These are phyloP conservation scores for Lochmaea crataegi DNA, from an alignment of 2,888 invertebrate genomes.

Conservation along the genomic window DNA sequence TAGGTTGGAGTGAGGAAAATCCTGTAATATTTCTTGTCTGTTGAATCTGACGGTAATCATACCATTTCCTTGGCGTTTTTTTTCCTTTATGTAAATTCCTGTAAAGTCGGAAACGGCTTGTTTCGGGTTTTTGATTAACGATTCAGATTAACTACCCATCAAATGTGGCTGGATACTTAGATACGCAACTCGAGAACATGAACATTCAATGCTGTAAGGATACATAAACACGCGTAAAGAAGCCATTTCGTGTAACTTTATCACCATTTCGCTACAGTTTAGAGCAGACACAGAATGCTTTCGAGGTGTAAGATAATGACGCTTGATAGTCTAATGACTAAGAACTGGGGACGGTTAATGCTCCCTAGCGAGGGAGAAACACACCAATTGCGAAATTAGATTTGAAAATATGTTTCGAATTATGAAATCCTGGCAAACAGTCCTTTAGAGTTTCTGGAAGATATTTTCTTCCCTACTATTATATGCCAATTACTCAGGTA, in stretches of 20 bases:
- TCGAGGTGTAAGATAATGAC: conserved; percentile 65
- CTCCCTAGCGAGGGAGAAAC: conserved; percentile 47
- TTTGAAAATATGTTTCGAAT: conserved; percentile 56
- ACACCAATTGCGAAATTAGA: conserved; percentile 56
- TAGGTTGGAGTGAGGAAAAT: too few species aligned
- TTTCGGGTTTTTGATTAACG: conserved; percentile 55
- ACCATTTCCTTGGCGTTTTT: background rate
- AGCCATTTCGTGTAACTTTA: conserved; percentile 65
- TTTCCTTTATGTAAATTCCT: conserved; percentile 17
- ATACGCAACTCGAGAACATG: conserved; percentile 59
- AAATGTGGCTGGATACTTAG: conserved; percentile 57
- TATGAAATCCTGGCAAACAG: conserved; percentile 47
- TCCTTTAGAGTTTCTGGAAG: conserved; percentile 28
- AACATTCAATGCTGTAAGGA: conserved; percentile 62
- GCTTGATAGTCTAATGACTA: conserved; percentile 62
- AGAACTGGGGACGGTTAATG: conserved; percentile 43
- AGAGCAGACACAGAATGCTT: conserved; percentile 59
- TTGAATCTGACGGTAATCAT: background rate
- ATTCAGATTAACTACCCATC: conserved; percentile 56
- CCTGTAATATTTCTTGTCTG: background rate
- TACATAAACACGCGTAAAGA: conserved; percentile 66
- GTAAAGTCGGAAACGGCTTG: conserved; percentile 30
- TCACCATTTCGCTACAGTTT: conserved; percentile 61
- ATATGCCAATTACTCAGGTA: conserved; percentile 2
- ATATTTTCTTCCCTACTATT: conserved; percentile 7